phyloP scores from a whole-genome alignment of 1,140 invertebrate species.

The Oedothorax gibbosus region DNA sequence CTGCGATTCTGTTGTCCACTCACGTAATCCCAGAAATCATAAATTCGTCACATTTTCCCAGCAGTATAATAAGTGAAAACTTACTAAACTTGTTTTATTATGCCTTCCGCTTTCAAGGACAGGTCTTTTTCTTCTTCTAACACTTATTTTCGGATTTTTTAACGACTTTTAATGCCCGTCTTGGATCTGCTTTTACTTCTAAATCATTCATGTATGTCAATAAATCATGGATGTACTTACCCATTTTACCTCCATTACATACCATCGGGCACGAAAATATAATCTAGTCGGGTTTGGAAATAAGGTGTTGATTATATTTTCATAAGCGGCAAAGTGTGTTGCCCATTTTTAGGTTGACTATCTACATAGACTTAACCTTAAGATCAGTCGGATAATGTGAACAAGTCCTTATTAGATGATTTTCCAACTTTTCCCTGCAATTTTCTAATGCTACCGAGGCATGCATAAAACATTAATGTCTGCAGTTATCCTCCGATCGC shows the following conservation, averaged over 20 bases:
- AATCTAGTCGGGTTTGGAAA: slow-evolving; percentile 42
- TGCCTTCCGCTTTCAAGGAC: slow-evolving; percentile 56
- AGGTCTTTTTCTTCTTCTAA: slow-evolving; percentile 44
- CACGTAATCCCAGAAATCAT: slow-evolving; percentile 57
- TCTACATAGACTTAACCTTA: slow-evolving; percentile 58
- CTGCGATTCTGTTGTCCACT: slow-evolving; percentile 52
- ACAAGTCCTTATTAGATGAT: slow-evolving; percentile 13
- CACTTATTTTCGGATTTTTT: slow-evolving; percentile 49
- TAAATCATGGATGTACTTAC: slow-evolving; percentile 53
- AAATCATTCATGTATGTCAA: slow-evolving; percentile 35
- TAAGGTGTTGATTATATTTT: slow-evolving; percentile 58
- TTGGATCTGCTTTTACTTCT: slow-evolving; percentile 48
- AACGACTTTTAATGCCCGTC: slow-evolving; percentile 46
- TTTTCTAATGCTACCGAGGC: slow-evolving; percentile 18
- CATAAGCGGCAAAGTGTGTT: slow-evolving; percentile 54
- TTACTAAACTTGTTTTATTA: slow-evolving; percentile 61
- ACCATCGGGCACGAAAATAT: slow-evolving; percentile 40
- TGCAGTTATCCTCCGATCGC: not conserved
- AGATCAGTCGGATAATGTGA: slow-evolving; percentile 27
- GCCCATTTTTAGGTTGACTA: slow-evolving; percentile 17
- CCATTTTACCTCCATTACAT: slow-evolving; percentile 46
- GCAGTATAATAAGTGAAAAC: slow-evolving; percentile 60
- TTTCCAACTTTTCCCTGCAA: slow-evolving; percentile 17
- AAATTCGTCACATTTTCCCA: slow-evolving; percentile 58
- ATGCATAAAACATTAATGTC: not conserved